Base-by-base conservation (phyloP, 2,797 vertebrate species). In the Myotis findleyi region DNA sequence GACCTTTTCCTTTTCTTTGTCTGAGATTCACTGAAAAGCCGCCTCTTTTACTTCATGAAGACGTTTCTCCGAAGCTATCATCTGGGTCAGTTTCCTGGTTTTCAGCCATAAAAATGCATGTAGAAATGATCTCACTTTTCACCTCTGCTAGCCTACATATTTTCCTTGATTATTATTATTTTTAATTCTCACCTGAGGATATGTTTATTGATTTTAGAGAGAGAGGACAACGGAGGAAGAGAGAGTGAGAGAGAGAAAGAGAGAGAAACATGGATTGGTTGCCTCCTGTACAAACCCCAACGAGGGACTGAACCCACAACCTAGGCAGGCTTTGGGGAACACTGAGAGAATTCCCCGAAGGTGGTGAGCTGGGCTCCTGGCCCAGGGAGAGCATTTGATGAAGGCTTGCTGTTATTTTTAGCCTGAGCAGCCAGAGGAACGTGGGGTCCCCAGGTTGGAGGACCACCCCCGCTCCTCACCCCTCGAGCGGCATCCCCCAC, bases 401-500 rank as follows among this genome's bases (percentile, higher is more conserved):
- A 27, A 44, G 41, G 25, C 57, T 66, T 59, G 53, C 77, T 91
- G 0, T 66, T 53, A 51, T n/a, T n/a, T 23, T 72, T 30, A 47
- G 33, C 68, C 44, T 3, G 5, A 51, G 10, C 18, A 30, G 53
- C n/a, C 59, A 44, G 75, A 93, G 64, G 33, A 79, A 55, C 0
- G 0, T 4, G 23, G 44, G 10, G 11, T 33, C 21, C 62, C 85
- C 7, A 0, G 41, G 25, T 2, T 47, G 76, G 84, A 68, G 41
- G 41, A 33, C 82, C 12, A 9, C 2, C 7, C 8, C 16, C 0
- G 1, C 16, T 6, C 25, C 13, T 5, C 6, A 7, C 25, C 6
- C 5, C 8, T 17, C 2, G 6, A 33, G 79, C 21, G 55, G 87
- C 49, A 2, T 27, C 47, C 25, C 55, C 49, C 30, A 4, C 11